These are phyloP conservation scores for Bambusicola thoracicus DNA, from an alignment of 2,113 vertebrate genomes.

Conservation along the genomic window DNA sequence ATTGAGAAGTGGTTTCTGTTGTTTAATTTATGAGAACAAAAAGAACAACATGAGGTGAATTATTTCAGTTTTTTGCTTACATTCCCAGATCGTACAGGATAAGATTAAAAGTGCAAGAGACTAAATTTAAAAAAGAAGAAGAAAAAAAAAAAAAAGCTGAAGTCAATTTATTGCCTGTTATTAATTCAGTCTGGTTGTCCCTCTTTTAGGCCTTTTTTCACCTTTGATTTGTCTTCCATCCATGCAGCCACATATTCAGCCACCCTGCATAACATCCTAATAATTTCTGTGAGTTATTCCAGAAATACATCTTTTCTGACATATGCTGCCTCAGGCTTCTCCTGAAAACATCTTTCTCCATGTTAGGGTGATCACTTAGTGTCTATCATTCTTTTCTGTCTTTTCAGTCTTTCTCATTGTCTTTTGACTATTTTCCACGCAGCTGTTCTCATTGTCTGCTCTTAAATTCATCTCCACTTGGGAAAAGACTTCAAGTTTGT, in stretches of 20 bases:
- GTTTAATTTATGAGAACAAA: conserved; percentile 18
- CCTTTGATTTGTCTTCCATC: conserved; percentile 3
- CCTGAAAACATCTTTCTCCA: conserved; percentile 2
- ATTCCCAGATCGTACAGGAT: neutral
- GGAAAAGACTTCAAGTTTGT: neutral
- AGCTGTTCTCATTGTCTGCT: conserved; percentile 8
- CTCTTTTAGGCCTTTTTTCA: neutral
- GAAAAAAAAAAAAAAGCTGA: neutral
- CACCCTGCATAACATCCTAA: neutral
- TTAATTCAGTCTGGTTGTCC: neutral
- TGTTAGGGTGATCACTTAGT: conserved; percentile 30
- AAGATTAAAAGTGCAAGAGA: neutral
- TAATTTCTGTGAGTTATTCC: conserved; percentile 25
- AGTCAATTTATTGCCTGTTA: neutral
- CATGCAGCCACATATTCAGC: neutral
- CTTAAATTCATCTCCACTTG: conserved; percentile 15
- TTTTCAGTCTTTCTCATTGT: neutral
- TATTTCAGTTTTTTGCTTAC: neutral
- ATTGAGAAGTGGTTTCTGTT: neutral
- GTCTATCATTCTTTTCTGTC: neutral
- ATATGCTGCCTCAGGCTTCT: conserved; percentile 21
- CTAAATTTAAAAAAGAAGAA: neutral
- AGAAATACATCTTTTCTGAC: conserved; percentile 40
- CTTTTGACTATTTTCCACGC: conserved; percentile 4
- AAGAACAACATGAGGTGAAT: neutral